These are phyloP conservation scores for Drosophila vallismaia DNA, from an alignment of 2,888 invertebrate genomes.

Conservation along the genomic window DNA sequence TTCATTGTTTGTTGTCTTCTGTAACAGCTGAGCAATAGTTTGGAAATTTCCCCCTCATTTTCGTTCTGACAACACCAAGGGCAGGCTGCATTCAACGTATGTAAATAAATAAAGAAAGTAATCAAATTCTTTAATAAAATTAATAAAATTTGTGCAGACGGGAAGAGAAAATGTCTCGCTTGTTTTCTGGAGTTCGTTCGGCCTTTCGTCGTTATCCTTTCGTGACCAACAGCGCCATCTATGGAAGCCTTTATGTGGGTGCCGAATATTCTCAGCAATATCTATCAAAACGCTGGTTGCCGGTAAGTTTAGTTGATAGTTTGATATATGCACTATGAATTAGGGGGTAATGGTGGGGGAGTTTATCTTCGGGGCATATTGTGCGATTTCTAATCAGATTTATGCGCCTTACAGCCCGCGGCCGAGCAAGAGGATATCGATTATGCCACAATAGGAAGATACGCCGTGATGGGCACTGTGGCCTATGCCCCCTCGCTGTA, in stretches of 20 bases:
- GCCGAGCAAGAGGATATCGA: constrained; percentile 84
- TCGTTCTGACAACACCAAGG: constrained; percentile 57
- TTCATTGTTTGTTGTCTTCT: constrained; percentile 49
- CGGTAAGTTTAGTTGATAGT: constrained; percentile 86
- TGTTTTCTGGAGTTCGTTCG: constrained; percentile 58
- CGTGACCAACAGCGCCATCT: constrained; percentile 86
- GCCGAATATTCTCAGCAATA: constrained; percentile 93
- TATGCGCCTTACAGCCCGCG: constrained; percentile 54
- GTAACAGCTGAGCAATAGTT: constrained; percentile 58
- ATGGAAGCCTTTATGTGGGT: constrained; percentile 90
- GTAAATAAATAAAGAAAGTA: not conserved
- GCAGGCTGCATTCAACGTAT: constrained; percentile 36
- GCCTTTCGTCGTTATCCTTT: constrained; percentile 85
- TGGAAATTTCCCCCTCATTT: constrained; percentile 45
- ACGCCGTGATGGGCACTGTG: constrained; percentile 86
- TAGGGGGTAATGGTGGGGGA: not conserved
- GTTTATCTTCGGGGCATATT: not conserved
- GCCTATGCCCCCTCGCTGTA: constrained; percentile 87
- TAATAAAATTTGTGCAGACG: not conserved
- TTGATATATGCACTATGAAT: not conserved
- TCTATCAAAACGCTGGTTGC: constrained; percentile 86
- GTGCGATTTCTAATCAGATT: constrained; percentile 43
- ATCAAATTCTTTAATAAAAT: constrained; percentile 5
- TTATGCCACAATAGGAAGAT: constrained; percentile 85
- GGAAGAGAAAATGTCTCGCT: constrained; percentile 60